Evolutionary conservation across 2,797 vertebrate species (phyloP).

Genomic region (Alectoris magna): DNA sequence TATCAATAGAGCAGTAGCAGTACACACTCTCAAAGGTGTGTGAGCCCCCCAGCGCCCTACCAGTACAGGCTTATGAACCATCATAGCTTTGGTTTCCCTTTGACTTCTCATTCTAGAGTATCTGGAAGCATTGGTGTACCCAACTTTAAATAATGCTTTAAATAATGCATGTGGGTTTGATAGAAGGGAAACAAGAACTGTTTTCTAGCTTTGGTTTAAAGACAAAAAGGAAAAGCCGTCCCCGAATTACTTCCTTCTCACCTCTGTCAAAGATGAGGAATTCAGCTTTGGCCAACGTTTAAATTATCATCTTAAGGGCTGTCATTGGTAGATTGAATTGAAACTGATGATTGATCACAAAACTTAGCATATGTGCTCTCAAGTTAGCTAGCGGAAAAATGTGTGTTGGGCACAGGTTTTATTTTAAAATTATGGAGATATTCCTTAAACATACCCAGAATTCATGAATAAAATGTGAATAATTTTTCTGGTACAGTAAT

Average conservation of each 20-base stretch:
- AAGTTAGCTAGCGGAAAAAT: not conserved
- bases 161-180: conserved; percentile 10
- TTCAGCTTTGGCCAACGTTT: not conserved
- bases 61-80: not conserved
- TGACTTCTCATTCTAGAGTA: not conserved
- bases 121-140: not conserved
- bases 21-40: not conserved
- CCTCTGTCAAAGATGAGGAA: not conserved
- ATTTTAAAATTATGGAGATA: conserved; percentile 43
- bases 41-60: not conserved
- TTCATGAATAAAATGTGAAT: conserved; percentile 38
- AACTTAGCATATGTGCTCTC: not conserved
- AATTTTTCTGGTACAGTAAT: conserved; percentile 38
- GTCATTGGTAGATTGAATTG: not conserved
- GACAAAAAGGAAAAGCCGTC: not conserved
- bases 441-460: conserved; percentile 50
- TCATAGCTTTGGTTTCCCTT: not conserved
- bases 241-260: not conserved
- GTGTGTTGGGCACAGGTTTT: not conserved
- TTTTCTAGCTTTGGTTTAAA: not conserved
- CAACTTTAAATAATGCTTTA: not conserved
- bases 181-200: not conserved
- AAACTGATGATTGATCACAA: not conserved
- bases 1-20: not conserved
- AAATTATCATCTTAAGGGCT: not conserved